phyloP scores from a whole-genome alignment of 2,888 invertebrate species.

The Mythimna lalbum region DNA sequence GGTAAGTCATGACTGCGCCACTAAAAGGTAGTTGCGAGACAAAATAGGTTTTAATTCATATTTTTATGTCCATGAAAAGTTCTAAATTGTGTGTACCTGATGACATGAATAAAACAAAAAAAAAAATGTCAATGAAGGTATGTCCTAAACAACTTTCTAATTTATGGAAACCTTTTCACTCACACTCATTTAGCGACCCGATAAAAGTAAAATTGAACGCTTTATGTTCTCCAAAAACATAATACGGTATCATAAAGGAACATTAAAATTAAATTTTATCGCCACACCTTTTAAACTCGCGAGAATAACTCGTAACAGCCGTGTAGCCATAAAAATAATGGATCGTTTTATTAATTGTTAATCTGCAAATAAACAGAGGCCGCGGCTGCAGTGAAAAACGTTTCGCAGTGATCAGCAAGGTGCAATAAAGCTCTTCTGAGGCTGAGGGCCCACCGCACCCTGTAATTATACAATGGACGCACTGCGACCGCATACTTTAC shows the following conservation, averaged over 20 bases:
- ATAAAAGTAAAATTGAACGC: constrained; percentile 33
- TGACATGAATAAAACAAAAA: background rate
- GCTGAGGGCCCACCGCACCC: constrained; percentile 72
- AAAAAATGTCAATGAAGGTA: background rate
- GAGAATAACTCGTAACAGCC: constrained; percentile 53
- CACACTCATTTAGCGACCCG: constrained; percentile 13
- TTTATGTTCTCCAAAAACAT: constrained; percentile 40
- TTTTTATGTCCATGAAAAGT: constrained; percentile 7
- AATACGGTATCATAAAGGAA: constrained; percentile 36
- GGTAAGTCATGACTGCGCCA: background rate
- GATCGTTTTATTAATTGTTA: constrained; percentile 66
- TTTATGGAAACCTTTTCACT: constrained; percentile 18
- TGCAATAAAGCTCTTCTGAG: constrained; percentile 68
- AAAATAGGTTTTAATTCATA: constrained; percentile 33
- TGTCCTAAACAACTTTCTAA: constrained; percentile 30
- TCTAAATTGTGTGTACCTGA: constrained; percentile 15
- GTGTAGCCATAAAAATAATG: constrained; percentile 64
- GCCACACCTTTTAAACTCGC: constrained; percentile 47
- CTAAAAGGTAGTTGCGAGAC: constrained; percentile 15
- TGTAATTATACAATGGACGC: constrained; percentile 77
- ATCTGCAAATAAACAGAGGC: constrained; percentile 64
- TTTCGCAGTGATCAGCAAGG: constrained; percentile 55
- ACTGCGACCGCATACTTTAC: constrained; percentile 77
- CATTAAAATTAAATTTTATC: constrained; percentile 54
- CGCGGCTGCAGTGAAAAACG: constrained; percentile 35